These are phyloP conservation scores for Trichogramma evanescens DNA, from an alignment of 2,888 invertebrate species.

Conservation along the genomic window DNA sequence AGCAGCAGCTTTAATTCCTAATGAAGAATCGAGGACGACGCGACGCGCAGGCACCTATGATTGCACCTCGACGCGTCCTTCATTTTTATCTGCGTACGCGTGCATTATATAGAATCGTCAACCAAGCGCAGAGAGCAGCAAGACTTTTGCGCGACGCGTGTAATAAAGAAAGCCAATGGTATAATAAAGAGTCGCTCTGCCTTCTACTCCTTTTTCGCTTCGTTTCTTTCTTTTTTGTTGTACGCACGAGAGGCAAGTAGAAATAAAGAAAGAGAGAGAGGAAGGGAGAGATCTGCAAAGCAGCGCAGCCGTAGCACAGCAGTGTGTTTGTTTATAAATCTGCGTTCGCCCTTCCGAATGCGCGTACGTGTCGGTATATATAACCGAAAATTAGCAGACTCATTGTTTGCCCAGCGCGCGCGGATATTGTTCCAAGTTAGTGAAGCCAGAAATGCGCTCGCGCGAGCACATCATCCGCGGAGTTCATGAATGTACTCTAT, in stretches of 20 bases:
- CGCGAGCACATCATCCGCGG: neutral
- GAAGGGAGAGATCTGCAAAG: neutral
- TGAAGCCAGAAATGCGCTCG: constrained; percentile 24
- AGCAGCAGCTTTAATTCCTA: constrained; percentile 1
- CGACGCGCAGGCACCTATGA: neutral
- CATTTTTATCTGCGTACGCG: too few species aligned
- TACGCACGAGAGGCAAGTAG: too few species aligned
- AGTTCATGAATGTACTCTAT: too few species aligned
- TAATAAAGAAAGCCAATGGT: constrained; percentile 11
- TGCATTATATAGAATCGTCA: too few species aligned
- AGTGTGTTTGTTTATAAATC: neutral
- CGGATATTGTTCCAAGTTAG: constrained; percentile 30
- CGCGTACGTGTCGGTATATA: neutral
- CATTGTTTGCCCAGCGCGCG: constrained; percentile 20
- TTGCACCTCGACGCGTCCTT: constrained; percentile 8
- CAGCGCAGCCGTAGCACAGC: neutral
- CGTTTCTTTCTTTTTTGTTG: neutral
- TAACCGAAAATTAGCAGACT: constrained; percentile 12
- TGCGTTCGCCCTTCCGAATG: neutral
- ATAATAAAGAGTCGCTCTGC: constrained; percentile 1
- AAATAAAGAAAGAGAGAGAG: neutral
- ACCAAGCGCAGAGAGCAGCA: neutral
- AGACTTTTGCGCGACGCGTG: neutral
- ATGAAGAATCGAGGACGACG: constrained; percentile 16
- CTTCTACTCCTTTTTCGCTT: neutral